These are phyloP conservation scores for Adelognathus sp. DNA, from an alignment of 2,888 invertebrate genomes.

Conservation along the genomic window DNA sequence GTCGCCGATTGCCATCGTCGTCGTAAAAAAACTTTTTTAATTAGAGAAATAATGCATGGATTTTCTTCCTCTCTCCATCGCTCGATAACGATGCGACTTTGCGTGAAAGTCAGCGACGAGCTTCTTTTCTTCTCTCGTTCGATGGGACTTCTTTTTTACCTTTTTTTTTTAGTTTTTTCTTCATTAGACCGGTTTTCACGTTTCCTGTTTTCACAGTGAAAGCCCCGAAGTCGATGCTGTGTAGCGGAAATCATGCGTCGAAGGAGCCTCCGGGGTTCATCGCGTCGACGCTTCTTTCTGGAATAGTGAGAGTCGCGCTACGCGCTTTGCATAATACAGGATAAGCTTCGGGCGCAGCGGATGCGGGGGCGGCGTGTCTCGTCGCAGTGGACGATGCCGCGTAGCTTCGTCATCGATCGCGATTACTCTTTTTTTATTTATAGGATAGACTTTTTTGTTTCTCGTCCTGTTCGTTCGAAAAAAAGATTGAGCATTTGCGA, in stretches of 20 bases:
- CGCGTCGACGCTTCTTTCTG: conserved; percentile 5
- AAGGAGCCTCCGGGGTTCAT: conserved; percentile 14
- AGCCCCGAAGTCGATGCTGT: neutral
- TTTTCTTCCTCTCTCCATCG: neutral
- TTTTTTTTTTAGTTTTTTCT: neutral
- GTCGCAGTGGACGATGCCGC: neutral
- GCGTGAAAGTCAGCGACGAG: neutral
- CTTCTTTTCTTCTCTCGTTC: neutral
- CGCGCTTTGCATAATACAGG: conserved; percentile 48
- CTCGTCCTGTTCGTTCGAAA: neutral
- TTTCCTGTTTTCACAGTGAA: conserved; percentile 9
- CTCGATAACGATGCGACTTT: neutral
- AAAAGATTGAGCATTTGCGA: neutral
- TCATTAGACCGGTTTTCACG: neutral
- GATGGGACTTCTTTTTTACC: neutral
- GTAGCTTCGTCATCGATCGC: conserved; percentile 3
- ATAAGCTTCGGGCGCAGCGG: conserved; percentile 9
- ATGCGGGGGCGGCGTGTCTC: neutral
- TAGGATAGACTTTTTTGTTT: too few species aligned
- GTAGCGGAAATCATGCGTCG: conserved; percentile 38
- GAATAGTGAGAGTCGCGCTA: conserved; percentile 17
- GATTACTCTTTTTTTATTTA: neutral
- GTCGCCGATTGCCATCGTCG: conserved; percentile 9
- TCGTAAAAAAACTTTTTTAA: neutral
- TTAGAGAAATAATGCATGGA: neutral